Base-by-base conservation (phyloP, 2,888 invertebrate species). In the Microctonus aethiopoides region DNA sequence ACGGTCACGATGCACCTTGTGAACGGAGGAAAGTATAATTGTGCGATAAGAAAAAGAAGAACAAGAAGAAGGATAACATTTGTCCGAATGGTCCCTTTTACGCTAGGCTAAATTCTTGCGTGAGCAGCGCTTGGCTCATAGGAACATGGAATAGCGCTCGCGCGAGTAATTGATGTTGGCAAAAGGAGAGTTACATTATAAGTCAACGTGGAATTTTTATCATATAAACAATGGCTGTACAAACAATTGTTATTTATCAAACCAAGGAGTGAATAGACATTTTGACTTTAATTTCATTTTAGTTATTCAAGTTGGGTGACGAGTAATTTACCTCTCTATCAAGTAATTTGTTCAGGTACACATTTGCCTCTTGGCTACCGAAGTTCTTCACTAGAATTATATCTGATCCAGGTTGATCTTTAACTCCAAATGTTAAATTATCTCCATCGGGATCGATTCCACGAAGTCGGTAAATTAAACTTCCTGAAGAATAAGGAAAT, bases 371-470 rank as follows among this genome's bases (percentile, higher is more conserved):
- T 86, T 92, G 94, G 79, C 91, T 89, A 79, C 92, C 92, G 80
- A 91, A 90, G 87, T 92, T 94, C 89, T 95, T 94, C 80, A 97
- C 92, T 84, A 92, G 90, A 84, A 97, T 91, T 76, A 96, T 91
- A 86, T 95, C 94, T 87, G 94, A 93, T 80, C 93, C 94, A 60
- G 92, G 90, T 78, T 94, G 93, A 76, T 94, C 92, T 81, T 92
- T 90, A 73, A 96, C 91, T 65, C 95, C 96, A 87, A 97, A 97
- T 77, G 89, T 91, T 76, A 97, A 87, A 67, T 90, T 88, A 88
- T 97, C 96, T 73, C 94, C 94, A 83, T 97, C 97, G 32, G 94
- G 93, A 89, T 97, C 97, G 77, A 91, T 89, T 77, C 94, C 97
- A 82, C 91, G 90, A 72, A 97, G 89, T 73, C 92, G 91, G 89